Evolutionary conservation across 2,113 vertebrate species (phyloP), one percentile per base, ranked within the genome.

Genomic region (Chelonoidis abingdonii): DNA sequence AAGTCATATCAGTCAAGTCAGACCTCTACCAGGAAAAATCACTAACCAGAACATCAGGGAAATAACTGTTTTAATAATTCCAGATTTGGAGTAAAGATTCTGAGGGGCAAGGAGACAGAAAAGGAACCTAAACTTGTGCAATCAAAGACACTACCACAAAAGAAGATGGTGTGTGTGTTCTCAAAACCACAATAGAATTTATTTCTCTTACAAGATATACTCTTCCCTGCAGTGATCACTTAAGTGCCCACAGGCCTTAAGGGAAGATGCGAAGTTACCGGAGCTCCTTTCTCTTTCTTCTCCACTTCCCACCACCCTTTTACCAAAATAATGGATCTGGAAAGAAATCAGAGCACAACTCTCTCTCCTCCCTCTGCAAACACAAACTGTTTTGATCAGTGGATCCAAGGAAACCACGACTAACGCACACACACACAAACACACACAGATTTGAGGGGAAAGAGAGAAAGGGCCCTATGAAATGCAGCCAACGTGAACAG

Each of bases 361-460:
- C 31, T 21, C 65, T 25, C 29, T 14, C 44, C 25, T 14, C 50
- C 49, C 47, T 50, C 41, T 41, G 35, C 24, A 38, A 52, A 80
- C 9, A 80, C 65, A 54, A 12, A 82, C 17, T 35, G 35, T 83
- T 89, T 87, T 49, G 86, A 90, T 87, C 93, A 29, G 5, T 38
- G 87, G 83, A 93, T 83, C 92, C 88, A 84, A 49, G 87, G 81
- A 93, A 93, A 91, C 83, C 41, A 83, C 84, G n/a, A 86, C 49
- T 86, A 56, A 25, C 31, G n/a, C n/a, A 53, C 44, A 57, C 54
- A 38, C 10, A 54, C 54, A 84, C 24, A 84, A 41, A 38, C 10
- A 54, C 54, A 84, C 24, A 84, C 83, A 89, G 54, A 69, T 80
- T 62, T 78, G 84, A 80, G 79, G 87, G 35, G 25, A 31, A 41